These are phyloP conservation scores for Erythrolamprus reginae DNA, from an alignment of 2,113 vertebrate genomes.

Conservation along the genomic window DNA sequence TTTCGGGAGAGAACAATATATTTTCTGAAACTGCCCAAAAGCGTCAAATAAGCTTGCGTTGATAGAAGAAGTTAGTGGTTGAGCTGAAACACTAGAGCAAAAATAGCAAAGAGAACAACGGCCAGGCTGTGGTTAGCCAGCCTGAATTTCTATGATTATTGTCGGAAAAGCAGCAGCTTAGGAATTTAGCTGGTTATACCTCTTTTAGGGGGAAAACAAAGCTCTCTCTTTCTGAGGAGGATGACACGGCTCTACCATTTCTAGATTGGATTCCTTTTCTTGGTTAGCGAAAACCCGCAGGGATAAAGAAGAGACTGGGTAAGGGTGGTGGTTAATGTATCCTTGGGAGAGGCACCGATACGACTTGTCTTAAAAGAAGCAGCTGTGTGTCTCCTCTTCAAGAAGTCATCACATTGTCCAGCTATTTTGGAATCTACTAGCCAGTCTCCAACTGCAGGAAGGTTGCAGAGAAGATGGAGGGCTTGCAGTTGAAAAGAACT, in stretches of 20 bases:
- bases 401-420: background rate
- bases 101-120: constrained; percentile 12
- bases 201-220: background rate
- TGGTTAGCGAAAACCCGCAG: background rate
- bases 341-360: background rate
- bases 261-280: background rate
- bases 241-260: background rate
- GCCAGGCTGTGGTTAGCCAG: constrained; percentile 23
- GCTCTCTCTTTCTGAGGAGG: background rate
- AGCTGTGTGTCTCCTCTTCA: background rate
- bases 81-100: background rate
- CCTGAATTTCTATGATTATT: constrained; percentile 20
- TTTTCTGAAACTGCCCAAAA: background rate
- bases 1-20: background rate
- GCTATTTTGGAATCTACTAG: background rate
- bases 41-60: background rate
- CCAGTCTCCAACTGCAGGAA: background rate
- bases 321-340: background rate
- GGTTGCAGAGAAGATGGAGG: background rate
- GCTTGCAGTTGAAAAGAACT: background rate
- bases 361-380: background rate
- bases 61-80: constrained; percentile 1
- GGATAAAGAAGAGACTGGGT: background rate
- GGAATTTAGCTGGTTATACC: constrained; percentile 11
- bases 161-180: background rate